Evolutionary conservation across 1,140 invertebrate species (phyloP), one percentile per base, ranked within the genome.

Genomic region (Heliconius hewitsoni): DNA sequence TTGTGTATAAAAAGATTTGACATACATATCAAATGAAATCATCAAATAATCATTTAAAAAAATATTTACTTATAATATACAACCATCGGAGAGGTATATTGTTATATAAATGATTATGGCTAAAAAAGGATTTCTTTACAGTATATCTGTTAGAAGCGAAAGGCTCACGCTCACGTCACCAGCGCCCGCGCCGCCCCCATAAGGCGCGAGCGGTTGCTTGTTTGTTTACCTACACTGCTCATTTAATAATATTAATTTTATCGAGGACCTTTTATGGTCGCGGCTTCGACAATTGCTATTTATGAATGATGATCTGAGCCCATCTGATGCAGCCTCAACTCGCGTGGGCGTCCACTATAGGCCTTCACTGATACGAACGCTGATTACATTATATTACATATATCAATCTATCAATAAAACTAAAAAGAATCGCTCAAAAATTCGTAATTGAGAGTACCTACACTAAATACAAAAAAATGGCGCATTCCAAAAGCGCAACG

Each of bases 101-200:
- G 50, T 76, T 71, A 52, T 19, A 52, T 8, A 52, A 52, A 52
- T 70, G n/a, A 70, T 71, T 71, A 39, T 78, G 34, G 71, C 86
- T 85, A 85, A 81, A 89, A 84, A 87, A 79, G 85, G 84, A 78
- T 39, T 81, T 27, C 50, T 80, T 76, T 83, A 86, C 71, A 23
- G n/a, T 57, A n/a, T 74, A 82, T 78, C 39, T 80, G 52, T 55
- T 50, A 72, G 57, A 81, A 79, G 60, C 77, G 78, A 84, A 86
- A 83, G 80, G 83, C 81, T 79, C 75, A 74, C 74, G 81, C 84
- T 86, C 81, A 86, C 85, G 83, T 90, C 86, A 88, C 86, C 80
- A 77, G 23, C 60, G 55, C 19, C 19, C 66, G 80, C 78, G 81
- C 76, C 80, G 81, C 57, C 84, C 84, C 78, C 82, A 82, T 84